Percentiles rank a stretch among this genome's conserved stretches.
Conservation (phyloP, 2,888 invertebrate species). For the Junonia oenone region DNA sequence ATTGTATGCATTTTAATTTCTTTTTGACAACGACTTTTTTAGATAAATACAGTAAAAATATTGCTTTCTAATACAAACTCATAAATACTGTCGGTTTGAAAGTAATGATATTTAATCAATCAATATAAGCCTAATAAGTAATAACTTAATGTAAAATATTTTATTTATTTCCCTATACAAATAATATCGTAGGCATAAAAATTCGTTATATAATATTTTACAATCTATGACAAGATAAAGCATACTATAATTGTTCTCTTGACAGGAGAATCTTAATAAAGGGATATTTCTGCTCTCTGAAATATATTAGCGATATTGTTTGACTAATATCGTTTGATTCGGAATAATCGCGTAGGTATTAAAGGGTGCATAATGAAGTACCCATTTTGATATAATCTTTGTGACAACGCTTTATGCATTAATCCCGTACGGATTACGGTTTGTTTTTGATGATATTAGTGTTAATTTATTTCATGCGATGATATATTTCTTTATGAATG, state of each 20-base stretch:
- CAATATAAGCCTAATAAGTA: too few relatives aligned
- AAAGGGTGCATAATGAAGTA: slow-evolving; percentile 30
- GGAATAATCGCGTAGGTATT: slow-evolving; percentile 33
- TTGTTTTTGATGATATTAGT: slow-evolving; percentile 14
- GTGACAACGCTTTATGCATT: slow-evolving; percentile 19
- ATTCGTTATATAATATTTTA: neutral
- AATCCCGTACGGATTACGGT: slow-evolving; percentile 17
- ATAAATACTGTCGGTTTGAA: too few relatives aligned
- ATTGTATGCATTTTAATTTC: too few relatives aligned
- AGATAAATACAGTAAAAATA: too few relatives aligned
- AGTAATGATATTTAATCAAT: too few relatives aligned
- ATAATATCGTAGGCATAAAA: too few relatives aligned
- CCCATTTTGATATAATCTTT: slow-evolving; percentile 26
- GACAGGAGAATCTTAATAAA: slow-evolving; percentile 31
- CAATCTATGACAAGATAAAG: neutral
- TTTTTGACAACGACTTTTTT: too few relatives aligned
- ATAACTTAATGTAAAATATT: too few relatives aligned
- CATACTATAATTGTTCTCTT: slow-evolving; percentile 27
- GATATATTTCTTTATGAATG: neutral
- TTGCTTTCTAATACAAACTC: too few relatives aligned
- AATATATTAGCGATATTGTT: slow-evolving; percentile 32
- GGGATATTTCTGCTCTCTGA: slow-evolving; percentile 27
- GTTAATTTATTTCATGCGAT: slow-evolving; percentile 1
- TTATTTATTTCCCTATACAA: too few relatives aligned
- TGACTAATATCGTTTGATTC: slow-evolving; percentile 27